phyloP scores from a whole-genome alignment of 2,797 vertebrate species.

The Premnoplex brunnescens region DNA sequence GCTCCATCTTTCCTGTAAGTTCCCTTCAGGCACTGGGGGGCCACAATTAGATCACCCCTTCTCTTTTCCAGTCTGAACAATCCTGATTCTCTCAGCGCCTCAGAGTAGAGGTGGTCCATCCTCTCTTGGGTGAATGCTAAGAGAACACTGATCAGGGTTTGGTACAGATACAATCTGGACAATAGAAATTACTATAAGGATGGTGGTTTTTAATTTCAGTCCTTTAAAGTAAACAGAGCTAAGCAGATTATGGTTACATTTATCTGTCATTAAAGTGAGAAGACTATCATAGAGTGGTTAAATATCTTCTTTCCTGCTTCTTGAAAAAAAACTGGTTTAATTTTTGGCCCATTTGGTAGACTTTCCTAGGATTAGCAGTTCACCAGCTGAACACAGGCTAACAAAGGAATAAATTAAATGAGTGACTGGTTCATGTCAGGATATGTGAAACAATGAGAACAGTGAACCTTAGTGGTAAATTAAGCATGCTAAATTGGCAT shows the following conservation, averaged over 20 bases:
- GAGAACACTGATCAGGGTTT: neutral
- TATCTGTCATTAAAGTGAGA: neutral
- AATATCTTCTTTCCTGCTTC: neutral
- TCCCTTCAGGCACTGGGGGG: neutral
- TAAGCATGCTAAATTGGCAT: neutral
- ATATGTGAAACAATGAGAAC: neutral
- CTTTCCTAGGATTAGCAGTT: neutral
- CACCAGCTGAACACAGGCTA: neutral
- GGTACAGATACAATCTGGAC: neutral
- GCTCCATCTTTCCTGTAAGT: neutral
- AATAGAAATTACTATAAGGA: neutral
- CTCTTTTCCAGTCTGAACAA: neutral
- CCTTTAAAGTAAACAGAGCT: neutral
- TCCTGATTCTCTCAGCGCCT: neutral
- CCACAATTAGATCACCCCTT: neutral
- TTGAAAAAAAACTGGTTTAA: neutral
- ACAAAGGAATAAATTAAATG: conserved; percentile 8
- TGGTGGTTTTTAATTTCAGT: neutral
- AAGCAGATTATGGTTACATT: neutral
- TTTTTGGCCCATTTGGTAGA: neutral
- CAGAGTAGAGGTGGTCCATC: neutral
- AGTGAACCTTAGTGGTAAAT: neutral
- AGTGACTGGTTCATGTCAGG: neutral
- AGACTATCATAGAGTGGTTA: neutral
- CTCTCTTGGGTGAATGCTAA: neutral